Evolutionary conservation across 2,113 vertebrate species (phyloP), one percentile per base, ranked within the genome.

Genomic region (Deroptyus accipitrinus): DNA sequence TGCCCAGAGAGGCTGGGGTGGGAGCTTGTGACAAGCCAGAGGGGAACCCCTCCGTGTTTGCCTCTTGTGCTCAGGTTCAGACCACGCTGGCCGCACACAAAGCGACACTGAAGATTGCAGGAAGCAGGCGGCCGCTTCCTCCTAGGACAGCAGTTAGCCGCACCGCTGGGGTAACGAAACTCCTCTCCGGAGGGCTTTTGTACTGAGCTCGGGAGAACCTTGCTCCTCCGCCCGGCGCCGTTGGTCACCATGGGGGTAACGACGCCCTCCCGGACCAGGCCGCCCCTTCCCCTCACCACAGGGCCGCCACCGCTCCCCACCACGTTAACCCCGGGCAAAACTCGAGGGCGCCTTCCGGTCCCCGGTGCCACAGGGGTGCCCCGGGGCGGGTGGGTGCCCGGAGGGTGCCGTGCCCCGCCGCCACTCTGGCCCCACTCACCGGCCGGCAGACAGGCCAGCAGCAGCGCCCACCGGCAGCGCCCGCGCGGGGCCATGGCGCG

Each of bases 371-470:
- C 41, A 13, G 54, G 31, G 17, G 13, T 17, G 59, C 75, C 62
- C 46, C 6, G 39, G 39, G 35, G 30, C 59, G 28, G 6, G 37
- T 49, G 42, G 9, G 6, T 7, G 18, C 55, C 77, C 63, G 28
- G 39, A 8, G 14, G 4, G 10, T 10, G 25, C 72, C 41, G 41
- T 17, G 35, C 23, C 63, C 66, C 69, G 42, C 66, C 5, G 6
- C 61, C 41, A 9, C 33, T 55, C 27, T 41, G 23, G 61, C 59
- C n/a, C 6, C n/a, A 97, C 98, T 98, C 97, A 98, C 98, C 98
- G 95, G 95, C 68, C 42, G 97, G 97, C 94, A 98, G 94, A 88
- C 97, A 97, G 89, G 81, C 89, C 96, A 97, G 74, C 51, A 97
- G 84, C 24, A 98, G 96, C 82, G 93, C 92, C 92, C 94, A 78